phyloP scores from a whole-genome alignment of 1,140 invertebrate species.

The Bursaphelenchus mucronatus region DNA sequence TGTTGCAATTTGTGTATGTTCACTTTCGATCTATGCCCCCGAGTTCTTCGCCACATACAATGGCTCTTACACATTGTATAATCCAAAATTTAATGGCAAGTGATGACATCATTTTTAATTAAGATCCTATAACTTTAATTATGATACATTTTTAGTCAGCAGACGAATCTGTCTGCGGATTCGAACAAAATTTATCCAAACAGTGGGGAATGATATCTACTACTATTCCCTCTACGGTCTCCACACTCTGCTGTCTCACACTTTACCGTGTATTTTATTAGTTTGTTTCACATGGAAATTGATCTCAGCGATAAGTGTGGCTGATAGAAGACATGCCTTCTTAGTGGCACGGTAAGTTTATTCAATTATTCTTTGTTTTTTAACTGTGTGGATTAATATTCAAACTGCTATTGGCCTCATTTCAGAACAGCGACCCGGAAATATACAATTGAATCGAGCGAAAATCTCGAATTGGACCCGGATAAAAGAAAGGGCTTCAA shows the following conservation, averaged over 20 bases:
- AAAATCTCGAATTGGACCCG: slow-evolving; percentile 4
- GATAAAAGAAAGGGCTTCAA: slow-evolving; percentile 4
- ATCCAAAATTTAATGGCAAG: slow-evolving; percentile 42
- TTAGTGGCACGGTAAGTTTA: slow-evolving; percentile 44
- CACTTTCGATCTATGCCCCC: slow-evolving; percentile 54
- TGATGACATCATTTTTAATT: slow-evolving; percentile 8
- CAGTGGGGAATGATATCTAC: slow-evolving; percentile 52
- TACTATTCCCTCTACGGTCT: slow-evolving; percentile 51
- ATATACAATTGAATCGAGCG: slow-evolving; percentile 11
- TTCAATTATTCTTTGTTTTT: slow-evolving; percentile 21
- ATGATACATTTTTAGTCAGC: slow-evolving; percentile 38
- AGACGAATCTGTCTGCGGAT: slow-evolving; percentile 43
- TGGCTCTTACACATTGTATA: slow-evolving; percentile 34
- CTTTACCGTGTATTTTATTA: slow-evolving; percentile 54
- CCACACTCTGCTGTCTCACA: slow-evolving; percentile 53
- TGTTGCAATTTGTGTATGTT: slow-evolving; percentile 47
- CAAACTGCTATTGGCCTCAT: background rate
- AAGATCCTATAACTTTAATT: background rate
- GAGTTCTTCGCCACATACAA: slow-evolving; percentile 58
- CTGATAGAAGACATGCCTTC: slow-evolving; percentile 52
- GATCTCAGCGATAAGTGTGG: slow-evolving; percentile 51
- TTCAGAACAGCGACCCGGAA: slow-evolving; percentile 6
- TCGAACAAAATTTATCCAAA: slow-evolving; percentile 42
- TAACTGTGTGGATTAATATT: background rate
- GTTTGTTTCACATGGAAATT: slow-evolving; percentile 58